These are phyloP conservation scores for Helicolenus hilgendorfi DNA, from an alignment of 2,797 vertebrate genomes.

Conservation along the genomic window DNA sequence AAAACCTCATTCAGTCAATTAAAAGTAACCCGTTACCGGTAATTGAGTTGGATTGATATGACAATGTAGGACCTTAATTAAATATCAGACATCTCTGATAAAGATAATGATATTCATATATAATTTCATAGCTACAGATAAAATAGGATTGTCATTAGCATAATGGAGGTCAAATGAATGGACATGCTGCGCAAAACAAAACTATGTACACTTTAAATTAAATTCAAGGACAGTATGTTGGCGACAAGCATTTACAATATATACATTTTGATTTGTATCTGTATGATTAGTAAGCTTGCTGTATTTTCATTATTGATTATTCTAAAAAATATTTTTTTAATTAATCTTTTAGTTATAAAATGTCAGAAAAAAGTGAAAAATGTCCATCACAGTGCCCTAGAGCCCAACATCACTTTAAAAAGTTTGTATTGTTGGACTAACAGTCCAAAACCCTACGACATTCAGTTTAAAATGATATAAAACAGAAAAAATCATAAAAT, in stretches of 20 bases:
- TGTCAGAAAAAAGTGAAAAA: no score
- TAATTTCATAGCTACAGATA: background rate
- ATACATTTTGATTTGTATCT: background rate
- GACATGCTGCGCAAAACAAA: background rate
- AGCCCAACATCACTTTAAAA: background rate
- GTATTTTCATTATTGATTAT: background rate
- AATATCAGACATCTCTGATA: conserved; percentile 17
- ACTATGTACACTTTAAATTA: background rate
- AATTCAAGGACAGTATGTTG: background rate
- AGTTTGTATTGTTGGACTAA: no score
- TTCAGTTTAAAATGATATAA: background rate
- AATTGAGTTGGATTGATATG: conserved; percentile 6
- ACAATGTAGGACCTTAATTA: conserved; percentile 20
- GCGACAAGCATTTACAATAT: background rate
- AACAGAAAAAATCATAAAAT: background rate
- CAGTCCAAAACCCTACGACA: background rate
- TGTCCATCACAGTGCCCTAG: no score
- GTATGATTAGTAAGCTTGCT: background rate
- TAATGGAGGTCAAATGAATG: background rate
- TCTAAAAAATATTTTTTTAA: background rate
- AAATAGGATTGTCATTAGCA: conserved; percentile 16
- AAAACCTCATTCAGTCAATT: conserved; percentile 16
- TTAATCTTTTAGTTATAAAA: background rate
- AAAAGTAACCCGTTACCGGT: background rate
- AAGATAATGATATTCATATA: conserved; percentile 35